Evolutionary conservation across 2,113 vertebrate species (phyloP), one percentile per base, ranked within the genome.

Genomic region (Gymnorhina tibicen): DNA sequence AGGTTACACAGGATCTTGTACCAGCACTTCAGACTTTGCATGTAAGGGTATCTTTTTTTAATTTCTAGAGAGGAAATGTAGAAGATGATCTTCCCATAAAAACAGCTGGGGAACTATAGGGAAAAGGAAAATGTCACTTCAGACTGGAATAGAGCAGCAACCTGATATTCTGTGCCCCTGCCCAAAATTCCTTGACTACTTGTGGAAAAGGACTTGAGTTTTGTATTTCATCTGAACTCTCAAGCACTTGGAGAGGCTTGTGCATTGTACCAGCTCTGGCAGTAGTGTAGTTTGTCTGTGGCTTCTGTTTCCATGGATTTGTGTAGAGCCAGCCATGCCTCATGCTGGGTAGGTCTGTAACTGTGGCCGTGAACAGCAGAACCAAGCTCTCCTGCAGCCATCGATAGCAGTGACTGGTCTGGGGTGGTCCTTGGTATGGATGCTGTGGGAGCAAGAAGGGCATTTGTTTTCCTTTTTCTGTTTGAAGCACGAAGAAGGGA

Each of bases 101-200:
- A 96, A 87, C 88, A 94, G 76, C 92, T 96, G 76, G 88, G 96
- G 88, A 95, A 86, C 88, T 94, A 5, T 94, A 96, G 92, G 76
- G 83, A 89, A 89, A 96, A 95, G 93, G 91, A 90, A 91, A 90
- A 95, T 86, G 68, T 93, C 76, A 47, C 95, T 75, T 88, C 95
- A 96, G 83, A 88, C 88, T 91, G 92, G 88, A 92, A n/a, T 78
- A 96, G 93, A 95, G 77, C 92, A 94, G 92, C 92, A 96, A 82
- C 66, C 52, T 60, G 85, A 50, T 91, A n/a, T 77, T 93, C 73
- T 77, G 68, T 93, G 60, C 92, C 93, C 60, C 85, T 81, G 85
- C 85, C 58, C 75, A 76, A 93, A 95, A 91, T 90, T 77, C 80
- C 63, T 74, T 95, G 87, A 58, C 90, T 94, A 30, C 88, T 94